phyloP scores from a whole-genome alignment of 2,113 vertebrate genomes.

The Tupaia chinensis region DNA sequence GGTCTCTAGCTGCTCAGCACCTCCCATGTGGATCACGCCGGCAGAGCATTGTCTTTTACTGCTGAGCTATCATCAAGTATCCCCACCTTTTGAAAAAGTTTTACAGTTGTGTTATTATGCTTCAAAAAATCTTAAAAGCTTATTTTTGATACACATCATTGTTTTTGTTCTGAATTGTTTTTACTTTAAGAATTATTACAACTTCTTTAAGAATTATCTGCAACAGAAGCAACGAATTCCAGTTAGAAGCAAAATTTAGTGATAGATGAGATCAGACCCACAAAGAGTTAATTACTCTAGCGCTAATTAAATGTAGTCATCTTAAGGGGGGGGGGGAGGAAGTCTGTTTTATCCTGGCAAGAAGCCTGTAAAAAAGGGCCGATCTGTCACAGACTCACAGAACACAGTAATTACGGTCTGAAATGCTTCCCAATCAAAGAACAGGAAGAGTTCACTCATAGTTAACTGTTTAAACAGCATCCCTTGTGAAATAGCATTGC shows the following conservation, averaged over 20 bases:
- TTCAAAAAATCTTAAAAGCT: background rate
- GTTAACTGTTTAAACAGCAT: constrained; percentile 83
- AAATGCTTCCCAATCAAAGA: constrained; percentile 82
- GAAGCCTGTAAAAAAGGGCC: constrained; percentile 81
- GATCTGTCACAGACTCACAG: constrained; percentile 85
- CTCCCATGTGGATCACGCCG: too few relatives aligned
- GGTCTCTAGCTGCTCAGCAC: too few relatives aligned
- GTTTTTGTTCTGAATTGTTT: constrained; percentile 50
- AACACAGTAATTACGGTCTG: constrained; percentile 87
- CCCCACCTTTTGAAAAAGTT: background rate
- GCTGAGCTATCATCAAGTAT: too few relatives aligned
- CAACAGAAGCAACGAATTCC: constrained; percentile 45
- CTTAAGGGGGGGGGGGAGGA: constrained; percentile 40
- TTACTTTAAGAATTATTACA: constrained; percentile 49
- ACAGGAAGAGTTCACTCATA: constrained; percentile 80
- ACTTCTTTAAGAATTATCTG: background rate
- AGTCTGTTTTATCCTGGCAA: constrained; percentile 82
- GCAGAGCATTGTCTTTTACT: too few relatives aligned
- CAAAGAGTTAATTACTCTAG: constrained; percentile 82
- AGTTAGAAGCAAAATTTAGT: constrained; percentile 67
- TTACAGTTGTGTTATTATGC: constrained; percentile 34
- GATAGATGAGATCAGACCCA: constrained; percentile 62
- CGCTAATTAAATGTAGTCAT: constrained; percentile 85
- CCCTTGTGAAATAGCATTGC: constrained; percentile 72
- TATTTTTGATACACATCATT: background rate